Evolutionary conservation across 2,113 vertebrate species (phyloP), one percentile per base, ranked within the genome.

Genomic region (Cephalopholis sonnerati): DNA sequence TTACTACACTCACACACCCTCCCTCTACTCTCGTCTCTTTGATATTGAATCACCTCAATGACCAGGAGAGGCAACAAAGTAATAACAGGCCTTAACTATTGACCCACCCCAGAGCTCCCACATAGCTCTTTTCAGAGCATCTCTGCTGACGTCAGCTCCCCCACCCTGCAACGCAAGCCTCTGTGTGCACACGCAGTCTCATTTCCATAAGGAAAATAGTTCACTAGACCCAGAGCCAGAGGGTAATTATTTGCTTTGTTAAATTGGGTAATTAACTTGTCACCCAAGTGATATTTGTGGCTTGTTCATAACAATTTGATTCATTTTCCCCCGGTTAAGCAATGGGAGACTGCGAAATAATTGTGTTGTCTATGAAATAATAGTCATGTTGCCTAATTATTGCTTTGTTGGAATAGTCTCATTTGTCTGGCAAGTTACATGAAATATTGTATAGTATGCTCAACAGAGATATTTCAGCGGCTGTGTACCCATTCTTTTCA

Each of bases 171-270:
- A 20, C 5, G 8, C 25, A 54, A 55, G 20, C 32, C 48, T 80
- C 29, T 67, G 27, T 83, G 54, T 65, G 48, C 70, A 27, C 55
- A 59, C 4, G 0, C 24, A 68, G 54, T 71, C 82, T 84, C 78
- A 81, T 89, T 89, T 89, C 81, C 79, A 86, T 85, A 71, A 77
- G 80, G 70, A 76, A 89, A 89, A 87, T 73, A 85, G 83, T 81
- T 68, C 25, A 50, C 27, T 68, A 24, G 36, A 66, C 32, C 55
- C 74, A 0, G 62, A 90, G 87, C 85, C 83, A 67, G 79, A 79
- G 83, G 74, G 80, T 86, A 84, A 89, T 90, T 91, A 87, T 86
- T 92, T 87, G 83, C 86, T 85, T 87, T 90, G 76, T 89, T 91
- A 85, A 89, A 81, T 55, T 83, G 73, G 72, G 81, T 84, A 91